A percentile compares a stretch with the other conserved stretches of the same genome.
phyloP scores from a whole-genome alignment of 2,797 vertebrate species.

The Characodon lateralis region DNA sequence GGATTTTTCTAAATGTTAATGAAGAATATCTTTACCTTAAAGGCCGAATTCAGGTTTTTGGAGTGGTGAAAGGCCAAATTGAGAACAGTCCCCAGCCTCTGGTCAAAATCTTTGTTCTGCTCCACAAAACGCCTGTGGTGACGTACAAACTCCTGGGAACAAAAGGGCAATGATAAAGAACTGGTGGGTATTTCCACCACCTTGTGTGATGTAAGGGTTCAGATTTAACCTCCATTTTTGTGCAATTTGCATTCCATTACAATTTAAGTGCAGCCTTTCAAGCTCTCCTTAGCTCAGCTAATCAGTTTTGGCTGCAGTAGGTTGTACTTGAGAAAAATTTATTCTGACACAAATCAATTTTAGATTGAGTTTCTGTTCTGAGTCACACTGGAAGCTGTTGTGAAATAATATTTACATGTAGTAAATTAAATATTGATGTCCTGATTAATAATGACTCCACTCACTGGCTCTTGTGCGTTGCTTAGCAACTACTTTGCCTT shows the following conservation, averaged over 20 bases:
- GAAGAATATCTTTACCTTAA: conserved; percentile 74
- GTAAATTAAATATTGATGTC: conserved; percentile 62
- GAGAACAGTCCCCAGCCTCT: conserved; percentile 83
- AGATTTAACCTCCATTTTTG: conserved; percentile 5
- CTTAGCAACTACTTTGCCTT: conserved; percentile 59
- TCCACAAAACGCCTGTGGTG: conserved; percentile 79
- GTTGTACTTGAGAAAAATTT: conserved; percentile 28
- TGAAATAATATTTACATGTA: conserved; percentile 46
- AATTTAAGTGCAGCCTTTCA: conserved; percentile 12
- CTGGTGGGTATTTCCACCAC: not conserved
- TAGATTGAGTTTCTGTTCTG: conserved; percentile 49
- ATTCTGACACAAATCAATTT: conserved; percentile 48
- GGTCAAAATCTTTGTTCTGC: conserved; percentile 85
- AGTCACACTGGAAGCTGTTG: conserved; percentile 40
- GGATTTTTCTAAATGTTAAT: not conserved
- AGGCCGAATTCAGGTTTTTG: conserved; percentile 80
- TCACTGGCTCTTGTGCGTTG: conserved; percentile 47
- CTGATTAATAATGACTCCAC: conserved; percentile 42
- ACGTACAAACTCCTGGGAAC: conserved; percentile 79
- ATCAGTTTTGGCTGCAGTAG: conserved; percentile 37
- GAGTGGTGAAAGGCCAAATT: conserved; percentile 85
- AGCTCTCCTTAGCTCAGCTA: conserved; percentile 15
- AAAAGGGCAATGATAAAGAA: conserved; percentile 22
- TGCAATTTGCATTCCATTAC: conserved; percentile 18
- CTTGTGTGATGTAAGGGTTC: conserved; percentile 16